Base-by-base conservation (phyloP, 1,140 invertebrate genomes). In the Adoxophyes honmai region DNA sequence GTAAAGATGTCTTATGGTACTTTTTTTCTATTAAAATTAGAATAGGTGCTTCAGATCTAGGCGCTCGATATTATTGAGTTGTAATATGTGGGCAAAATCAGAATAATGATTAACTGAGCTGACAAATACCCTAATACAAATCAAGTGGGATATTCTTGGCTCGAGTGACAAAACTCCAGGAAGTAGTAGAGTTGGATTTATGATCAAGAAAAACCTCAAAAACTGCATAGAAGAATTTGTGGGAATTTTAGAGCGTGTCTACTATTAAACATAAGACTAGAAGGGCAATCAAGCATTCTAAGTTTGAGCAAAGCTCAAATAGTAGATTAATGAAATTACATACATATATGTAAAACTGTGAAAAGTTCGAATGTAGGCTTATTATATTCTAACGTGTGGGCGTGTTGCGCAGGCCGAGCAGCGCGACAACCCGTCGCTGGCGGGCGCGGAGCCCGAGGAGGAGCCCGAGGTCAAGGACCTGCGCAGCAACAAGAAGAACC, bases 401-500 rank as follows among this genome's bases (percentile, higher is more conserved):
- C n/a, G 21, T 39, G 28, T 51, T 35, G 65, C 70, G 18, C 55
- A 89, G 88, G 78, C 79, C 38, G 87, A 90, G 62, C 75, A 70
- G 21, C 81, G 84, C 37, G 85, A 90, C 28, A 75, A 84, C 42
- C 75, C 58, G 11, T 60, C 70, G n/a, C 35, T 66, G 4, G 71
- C 62, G 55, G 44, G 52, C 37, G 63, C 48, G 15, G 80, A 79
- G 52, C 61, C 39, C 18, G 73, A 83, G 9, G 86, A 83, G 52
- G 52, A 81, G 42, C 70, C 79, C 39, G 87, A 90, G 55, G 87
- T 90, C 9, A 90, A 91, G 63, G 81, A 86, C 57, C 85, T 87
- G 44, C 72, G 84, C 52, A 87, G 80, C 71, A 88, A 80, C 68
- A 87, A 87, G 67, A 89, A 87, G 61, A 85, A 88, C 42, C 84